phyloP scores from a whole-genome alignment of 2,888 invertebrate genomes.

The Trissolcus japonicus region DNA sequence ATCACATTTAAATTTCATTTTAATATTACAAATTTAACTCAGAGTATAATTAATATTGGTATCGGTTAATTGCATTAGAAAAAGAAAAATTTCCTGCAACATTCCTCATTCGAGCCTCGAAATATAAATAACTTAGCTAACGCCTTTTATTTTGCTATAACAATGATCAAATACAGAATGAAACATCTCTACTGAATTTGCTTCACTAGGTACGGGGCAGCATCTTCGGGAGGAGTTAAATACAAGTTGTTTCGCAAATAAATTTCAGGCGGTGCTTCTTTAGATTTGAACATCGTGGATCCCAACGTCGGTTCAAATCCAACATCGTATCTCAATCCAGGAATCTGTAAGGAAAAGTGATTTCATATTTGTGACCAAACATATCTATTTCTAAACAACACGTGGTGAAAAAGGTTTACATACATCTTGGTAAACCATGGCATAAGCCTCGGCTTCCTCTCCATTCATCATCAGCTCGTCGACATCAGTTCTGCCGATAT shows the following conservation, averaged over 20 bases:
- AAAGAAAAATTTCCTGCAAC: neutral
- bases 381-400: neutral
- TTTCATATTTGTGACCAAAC: neutral
- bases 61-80: neutral
- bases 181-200: neutral
- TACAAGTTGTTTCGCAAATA: neutral
- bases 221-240: too few relatives aligned
- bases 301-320: slow-evolving; percentile 33
- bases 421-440: neutral
- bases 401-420: neutral
- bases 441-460: slow-evolving; percentile 76
- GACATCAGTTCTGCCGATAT: slow-evolving; percentile 82
- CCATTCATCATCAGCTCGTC: slow-evolving; percentile 83
- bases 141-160: slow-evolving; percentile 18
- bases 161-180: slow-evolving; percentile 14
- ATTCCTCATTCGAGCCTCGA: neutral
- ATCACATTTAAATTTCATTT: neutral
- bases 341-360: slow-evolving; percentile 19
- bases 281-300: slow-evolving; percentile 14
- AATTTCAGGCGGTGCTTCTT: neutral
- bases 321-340: slow-evolving; percentile 19
- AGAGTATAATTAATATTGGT: neutral
- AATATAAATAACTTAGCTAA: slow-evolving; percentile 18
- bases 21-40: neutral
- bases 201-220: neutral